Evolutionary conservation across 2,888 invertebrate genomes (phyloP).

Genomic region (Drosophila birchii): DNA sequence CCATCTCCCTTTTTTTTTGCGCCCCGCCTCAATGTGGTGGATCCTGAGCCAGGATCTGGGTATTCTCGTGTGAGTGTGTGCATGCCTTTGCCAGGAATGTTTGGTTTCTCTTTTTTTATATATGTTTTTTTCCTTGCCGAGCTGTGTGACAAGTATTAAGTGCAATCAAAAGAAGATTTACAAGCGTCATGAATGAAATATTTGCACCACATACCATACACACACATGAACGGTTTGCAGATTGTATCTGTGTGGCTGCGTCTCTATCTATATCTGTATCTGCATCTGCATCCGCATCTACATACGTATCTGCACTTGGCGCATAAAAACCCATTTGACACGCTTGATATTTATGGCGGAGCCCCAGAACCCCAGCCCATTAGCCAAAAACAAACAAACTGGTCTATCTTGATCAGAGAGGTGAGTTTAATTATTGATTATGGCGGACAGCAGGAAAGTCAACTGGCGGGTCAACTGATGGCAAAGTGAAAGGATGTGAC

Average conservation of each 20-base stretch:
- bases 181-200: conserved; percentile 80
- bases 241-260: conserved; percentile 35
- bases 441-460: conserved; percentile 47
- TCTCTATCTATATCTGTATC: conserved; percentile 7
- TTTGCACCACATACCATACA: conserved; percentile 60
- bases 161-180: conserved; percentile 80
- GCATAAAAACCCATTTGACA: conserved; percentile 73
- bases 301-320: conserved; percentile 20
- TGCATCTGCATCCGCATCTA: conserved; percentile 26
- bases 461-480: conserved; percentile 56
- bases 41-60: conserved; percentile 21
- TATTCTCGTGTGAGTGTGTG: conserved; percentile 8
- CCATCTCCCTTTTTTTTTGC: conserved; percentile 37
- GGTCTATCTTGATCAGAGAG: conserved; percentile 66
- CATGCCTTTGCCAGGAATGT: conserved; percentile 43
- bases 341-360: conserved; percentile 64
- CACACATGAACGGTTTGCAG: conserved; percentile 50
- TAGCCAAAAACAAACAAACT: conserved; percentile 25
- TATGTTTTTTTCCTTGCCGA: conserved; percentile 21
- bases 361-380: conserved; percentile 8
- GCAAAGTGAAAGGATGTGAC: conserved; percentile 45
- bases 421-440: conserved; percentile 76
- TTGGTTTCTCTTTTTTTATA: conserved; percentile 20
- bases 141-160: conserved; percentile 75
- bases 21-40: conserved; percentile 24